These are phyloP conservation scores for Probaryconus sp. DNA, from an alignment of 1,140 invertebrate genomes.

Conservation along the genomic window DNA sequence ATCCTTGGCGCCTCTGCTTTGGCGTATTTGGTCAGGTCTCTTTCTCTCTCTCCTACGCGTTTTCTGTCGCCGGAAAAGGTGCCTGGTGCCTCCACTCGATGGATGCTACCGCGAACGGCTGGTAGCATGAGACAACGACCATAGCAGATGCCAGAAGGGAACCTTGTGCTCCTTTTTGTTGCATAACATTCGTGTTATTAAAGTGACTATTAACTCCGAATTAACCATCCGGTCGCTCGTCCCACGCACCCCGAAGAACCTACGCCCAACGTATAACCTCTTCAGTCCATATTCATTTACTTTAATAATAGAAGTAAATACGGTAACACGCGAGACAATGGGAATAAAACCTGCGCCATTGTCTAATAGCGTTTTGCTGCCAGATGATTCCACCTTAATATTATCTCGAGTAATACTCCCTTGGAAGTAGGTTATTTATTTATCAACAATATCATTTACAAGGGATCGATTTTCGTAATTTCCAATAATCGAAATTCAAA, in stretches of 20 bases:
- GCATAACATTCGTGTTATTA: slow-evolving; percentile 66
- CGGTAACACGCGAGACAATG: slow-evolving; percentile 35
- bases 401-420: no score
- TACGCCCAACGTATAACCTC: slow-evolving; percentile 50
- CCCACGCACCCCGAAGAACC: slow-evolving; percentile 45
- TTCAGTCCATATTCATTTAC: slow-evolving; percentile 39
- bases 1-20: slow-evolving; percentile 60
- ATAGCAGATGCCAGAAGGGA: slow-evolving; percentile 15
- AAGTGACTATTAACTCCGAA: slow-evolving; percentile 62
- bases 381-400: no score
- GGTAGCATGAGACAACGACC: slow-evolving; percentile 31
- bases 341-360: slow-evolving; percentile 4
- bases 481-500: no score
- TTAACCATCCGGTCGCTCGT: slow-evolving; percentile 55
- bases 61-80: slow-evolving; percentile 41
- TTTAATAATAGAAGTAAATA: slow-evolving; percentile 42
- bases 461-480: no score
- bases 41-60: slow-evolving; percentile 57
- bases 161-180: slow-evolving; percentile 70
- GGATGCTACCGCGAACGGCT: slow-evolving; percentile 35
- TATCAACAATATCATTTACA: no score
- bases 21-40: slow-evolving; percentile 65
- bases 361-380: slow-evolving; percentile 18
- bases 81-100: slow-evolving; percentile 11
- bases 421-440: no score